Base-by-base conservation (phyloP, 2,113 vertebrate species). In the Procavia capensis region DNA sequence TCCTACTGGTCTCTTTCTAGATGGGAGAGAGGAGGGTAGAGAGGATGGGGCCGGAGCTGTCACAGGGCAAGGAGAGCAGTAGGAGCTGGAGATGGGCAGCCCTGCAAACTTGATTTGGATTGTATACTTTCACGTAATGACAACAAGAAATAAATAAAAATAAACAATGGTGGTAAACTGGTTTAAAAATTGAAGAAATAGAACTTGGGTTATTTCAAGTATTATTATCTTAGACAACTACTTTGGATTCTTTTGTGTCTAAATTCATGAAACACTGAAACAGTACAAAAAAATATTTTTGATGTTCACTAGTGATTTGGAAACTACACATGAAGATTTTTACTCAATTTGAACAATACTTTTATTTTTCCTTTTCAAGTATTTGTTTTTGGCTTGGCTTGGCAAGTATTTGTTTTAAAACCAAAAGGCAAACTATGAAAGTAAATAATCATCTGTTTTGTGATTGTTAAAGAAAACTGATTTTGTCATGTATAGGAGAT, bases 341-440 rank as follows among this genome's bases (percentile, higher is more conserved):
- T 63, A 63, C 2, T 85, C 10, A 80, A 81, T 45, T 96, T 81
- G 5, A 88, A 74, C 45, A 85, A 57, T 54, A 79, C 17, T 93
- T 78, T 34, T 64, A 41, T 80, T 90, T 10, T 64, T 57, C 0
- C 25, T 34, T 59, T n/a, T 85, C 16, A 82, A 54, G 41, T 7
- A 43, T 45, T 90, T 59, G 83, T 68, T 80, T 91, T 88, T n/a
- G n/a, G n/a, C n/a, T n/a, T n/a, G n/a, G n/a, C n/a, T n/a, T n/a
- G n/a, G n/a, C 16, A 82, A 54, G 41, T 7, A 43, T 45, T 90
- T 59, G 83, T 68, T 80, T 91, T 88, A 83, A 83, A 93, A 84
- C 31, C 22, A n/a, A 82, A 78, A 9, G 63, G 61, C 8, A 85
- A 70, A 61, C 81, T 3, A 79, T 29, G 29, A 70, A 63, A 54